Conservation (phyloP, 1,140 invertebrate genomes). For the Calosoma granatense region DNA sequence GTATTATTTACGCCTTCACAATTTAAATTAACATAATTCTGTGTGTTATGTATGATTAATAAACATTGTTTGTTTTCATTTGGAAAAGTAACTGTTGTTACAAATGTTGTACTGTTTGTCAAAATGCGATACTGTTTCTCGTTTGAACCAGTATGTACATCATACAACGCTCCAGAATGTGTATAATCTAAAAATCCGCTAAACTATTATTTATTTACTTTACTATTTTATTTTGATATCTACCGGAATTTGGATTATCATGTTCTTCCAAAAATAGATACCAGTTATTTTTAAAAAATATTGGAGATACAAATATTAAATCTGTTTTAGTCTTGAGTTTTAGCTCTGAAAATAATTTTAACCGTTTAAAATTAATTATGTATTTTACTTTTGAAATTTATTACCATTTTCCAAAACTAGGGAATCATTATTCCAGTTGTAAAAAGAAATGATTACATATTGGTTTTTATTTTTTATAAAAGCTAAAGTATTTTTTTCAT, state of each 20-base stretch:
- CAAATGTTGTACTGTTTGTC: not conserved
- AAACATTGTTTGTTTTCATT: not conserved
- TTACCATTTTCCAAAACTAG: too few relatives aligned
- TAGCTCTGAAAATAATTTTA: not conserved
- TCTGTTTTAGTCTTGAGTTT: not conserved
- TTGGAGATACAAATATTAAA: constrained; percentile 11
- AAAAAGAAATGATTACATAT: constrained; percentile 15
- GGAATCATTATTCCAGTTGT: constrained; percentile 19
- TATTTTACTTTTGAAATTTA: too few relatives aligned
- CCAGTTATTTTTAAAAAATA: not conserved
- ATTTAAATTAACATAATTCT: not conserved
- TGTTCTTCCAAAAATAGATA: not conserved
- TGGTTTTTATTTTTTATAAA: constrained; percentile 11
- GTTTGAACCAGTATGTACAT: not conserved
- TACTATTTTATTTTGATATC: not conserved
- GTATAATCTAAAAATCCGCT: not conserved
- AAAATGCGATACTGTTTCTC: not conserved
- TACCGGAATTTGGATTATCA: not conserved
- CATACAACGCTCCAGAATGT: not conserved
- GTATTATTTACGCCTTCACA: not conserved
- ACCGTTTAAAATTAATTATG: too few relatives aligned
- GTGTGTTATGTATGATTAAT: not conserved
- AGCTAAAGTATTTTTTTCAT: constrained; percentile 12
- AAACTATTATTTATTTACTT: not conserved
- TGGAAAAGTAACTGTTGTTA: not conserved